Conservation (phyloP, 2,888 invertebrate species). For the Netelia inedita region DNA sequence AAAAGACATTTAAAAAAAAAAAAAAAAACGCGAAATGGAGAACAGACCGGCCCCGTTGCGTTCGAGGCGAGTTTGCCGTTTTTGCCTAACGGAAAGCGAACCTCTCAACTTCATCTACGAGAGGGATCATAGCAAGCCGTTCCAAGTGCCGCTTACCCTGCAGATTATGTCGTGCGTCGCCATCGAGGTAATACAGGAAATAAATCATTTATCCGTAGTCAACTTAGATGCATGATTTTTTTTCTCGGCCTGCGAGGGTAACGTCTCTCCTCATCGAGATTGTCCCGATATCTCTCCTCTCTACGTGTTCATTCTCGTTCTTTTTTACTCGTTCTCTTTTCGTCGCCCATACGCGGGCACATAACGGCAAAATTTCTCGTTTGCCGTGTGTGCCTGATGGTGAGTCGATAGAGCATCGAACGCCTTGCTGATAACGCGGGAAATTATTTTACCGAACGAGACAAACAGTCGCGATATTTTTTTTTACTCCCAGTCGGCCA, state of each 20-base stretch:
- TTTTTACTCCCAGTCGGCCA: slow-evolving; percentile 30
- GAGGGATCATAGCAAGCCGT: slow-evolving; percentile 87
- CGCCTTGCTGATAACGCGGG: slow-evolving; percentile 43
- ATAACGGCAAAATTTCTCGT: neutral
- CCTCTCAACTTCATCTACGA: slow-evolving; percentile 90
- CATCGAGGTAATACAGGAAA: slow-evolving; percentile 89
- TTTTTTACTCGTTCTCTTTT: slow-evolving; percentile 2
- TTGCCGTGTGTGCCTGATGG: slow-evolving; percentile 47
- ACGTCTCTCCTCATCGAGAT: too few relatives aligned
- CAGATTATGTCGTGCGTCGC: slow-evolving; percentile 92
- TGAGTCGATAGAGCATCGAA: slow-evolving; percentile 46
- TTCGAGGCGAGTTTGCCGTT: slow-evolving; percentile 90
- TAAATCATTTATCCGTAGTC: slow-evolving; percentile 31
- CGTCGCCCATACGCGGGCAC: neutral
- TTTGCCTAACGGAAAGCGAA: slow-evolving; percentile 89
- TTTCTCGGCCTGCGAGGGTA: neutral
- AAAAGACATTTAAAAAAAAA: neutral
- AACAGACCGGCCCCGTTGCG: slow-evolving; percentile 88
- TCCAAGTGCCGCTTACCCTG: slow-evolving; percentile 89
- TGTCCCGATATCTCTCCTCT: neutral
- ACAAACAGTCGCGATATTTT: neutral
- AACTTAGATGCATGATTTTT: neutral
- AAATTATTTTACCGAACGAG: slow-evolving; percentile 47
- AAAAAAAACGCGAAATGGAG: slow-evolving; percentile 85
- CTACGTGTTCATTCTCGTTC: slow-evolving; percentile 15